Conservation (phyloP, 2,888 invertebrate species). For the Prenolepis imparis region DNA sequence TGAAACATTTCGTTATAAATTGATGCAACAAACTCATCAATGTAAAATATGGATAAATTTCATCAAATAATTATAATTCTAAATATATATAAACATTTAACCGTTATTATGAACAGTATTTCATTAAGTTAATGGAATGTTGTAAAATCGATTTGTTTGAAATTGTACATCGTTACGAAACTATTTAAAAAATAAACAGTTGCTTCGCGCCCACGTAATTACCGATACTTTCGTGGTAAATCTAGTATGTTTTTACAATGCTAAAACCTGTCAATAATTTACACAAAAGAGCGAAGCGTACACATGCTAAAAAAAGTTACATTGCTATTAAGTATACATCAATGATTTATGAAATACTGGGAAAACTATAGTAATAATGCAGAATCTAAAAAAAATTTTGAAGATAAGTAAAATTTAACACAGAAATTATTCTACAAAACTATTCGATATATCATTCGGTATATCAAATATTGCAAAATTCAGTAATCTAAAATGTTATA, state of each 20-base stretch:
- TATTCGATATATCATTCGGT: neutral
- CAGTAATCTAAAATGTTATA: neutral
- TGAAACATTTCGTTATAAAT: neutral
- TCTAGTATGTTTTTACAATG: constrained; percentile 31
- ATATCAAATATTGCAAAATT: constrained; percentile 23
- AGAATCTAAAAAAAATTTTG: constrained; percentile 11
- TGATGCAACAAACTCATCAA: neutral
- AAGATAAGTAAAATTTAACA: neutral
- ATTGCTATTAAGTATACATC: constrained; percentile 1
- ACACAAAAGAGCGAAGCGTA: constrained; percentile 6
- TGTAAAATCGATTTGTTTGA: constrained; percentile 8
- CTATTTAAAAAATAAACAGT: constrained; percentile 44
- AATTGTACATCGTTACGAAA: neutral
- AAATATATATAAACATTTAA: neutral
- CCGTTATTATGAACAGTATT: neutral
- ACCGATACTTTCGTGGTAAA: constrained; percentile 35
- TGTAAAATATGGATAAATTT: neutral
- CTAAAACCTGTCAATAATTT: constrained; percentile 36
- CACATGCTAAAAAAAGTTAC: constrained; percentile 13
- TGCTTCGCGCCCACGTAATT: neutral
- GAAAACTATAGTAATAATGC: neutral
- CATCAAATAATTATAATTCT: neutral
- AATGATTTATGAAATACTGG: constrained; percentile 15
- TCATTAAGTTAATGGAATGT: neutral
- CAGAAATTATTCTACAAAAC: neutral